These are phyloP conservation scores for Onchidella celtica DNA, from an alignment of 2,888 invertebrate species.

Conservation along the genomic window DNA sequence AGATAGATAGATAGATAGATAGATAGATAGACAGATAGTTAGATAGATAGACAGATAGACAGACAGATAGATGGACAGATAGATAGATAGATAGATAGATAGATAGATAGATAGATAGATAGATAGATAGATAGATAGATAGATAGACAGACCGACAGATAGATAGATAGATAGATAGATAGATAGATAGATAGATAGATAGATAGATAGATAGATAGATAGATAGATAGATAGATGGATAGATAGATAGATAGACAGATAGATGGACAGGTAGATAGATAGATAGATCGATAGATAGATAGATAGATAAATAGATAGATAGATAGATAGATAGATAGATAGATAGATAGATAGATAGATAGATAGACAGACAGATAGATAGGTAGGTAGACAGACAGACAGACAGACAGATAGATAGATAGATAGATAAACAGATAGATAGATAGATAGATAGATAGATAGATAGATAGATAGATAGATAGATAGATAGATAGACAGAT, in stretches of 20 bases:
- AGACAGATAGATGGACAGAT: neutral
- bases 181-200: neutral
- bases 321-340: neutral
- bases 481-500: neutral
- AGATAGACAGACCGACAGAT: neutral
- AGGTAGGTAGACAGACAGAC: neutral
- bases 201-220: neutral
- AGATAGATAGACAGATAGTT: neutral
- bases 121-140: neutral
- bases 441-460: neutral
- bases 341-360: neutral
- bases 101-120: neutral
- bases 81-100: neutral
- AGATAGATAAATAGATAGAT: neutral
- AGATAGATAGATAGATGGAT: neutral
- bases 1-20: neutral
- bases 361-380: neutral
- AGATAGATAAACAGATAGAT: neutral
- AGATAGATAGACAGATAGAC: neutral
- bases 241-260: neutral
- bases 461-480: neutral
- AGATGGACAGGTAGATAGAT: neutral
- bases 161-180: neutral
- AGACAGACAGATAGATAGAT: neutral
- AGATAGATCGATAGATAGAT: neutral